Evolutionary conservation across 2,113 vertebrate genomes (phyloP).

Genomic region (Pterophyllum scalare): DNA sequence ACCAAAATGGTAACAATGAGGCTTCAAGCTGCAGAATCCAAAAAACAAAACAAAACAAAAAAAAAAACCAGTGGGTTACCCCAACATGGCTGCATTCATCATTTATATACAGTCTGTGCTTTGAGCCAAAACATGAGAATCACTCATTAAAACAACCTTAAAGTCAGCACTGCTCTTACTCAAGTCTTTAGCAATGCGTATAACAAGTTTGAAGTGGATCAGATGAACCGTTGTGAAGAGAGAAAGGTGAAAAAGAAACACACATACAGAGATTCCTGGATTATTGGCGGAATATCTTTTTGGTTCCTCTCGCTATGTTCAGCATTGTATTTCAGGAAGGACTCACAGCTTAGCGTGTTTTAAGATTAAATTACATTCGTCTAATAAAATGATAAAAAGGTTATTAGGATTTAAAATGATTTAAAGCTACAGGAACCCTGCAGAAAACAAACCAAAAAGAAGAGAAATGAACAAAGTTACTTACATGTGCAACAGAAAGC

Average conservation of each 20-base stretch:
- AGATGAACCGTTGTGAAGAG: neutral
- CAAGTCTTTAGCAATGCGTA: neutral
- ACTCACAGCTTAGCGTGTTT: neutral
- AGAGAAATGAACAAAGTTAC: neutral
- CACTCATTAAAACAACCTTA: neutral
- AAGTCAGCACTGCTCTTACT: neutral
- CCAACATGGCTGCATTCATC: accelerated
- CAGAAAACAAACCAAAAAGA: neutral
- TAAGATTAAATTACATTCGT: neutral
- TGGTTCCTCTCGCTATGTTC: neutral
- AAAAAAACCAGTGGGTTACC: neutral
- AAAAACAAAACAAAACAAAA: neutral
- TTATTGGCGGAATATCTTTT: neutral
- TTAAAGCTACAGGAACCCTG: neutral
- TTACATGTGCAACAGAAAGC: constrained; percentile 89
- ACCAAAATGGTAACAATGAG: neutral
- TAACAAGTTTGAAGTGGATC: neutral
- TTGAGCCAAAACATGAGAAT: neutral
- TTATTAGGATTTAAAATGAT: neutral
- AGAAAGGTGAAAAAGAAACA: neutral
- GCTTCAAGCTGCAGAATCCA: neutral
- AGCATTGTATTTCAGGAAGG: neutral
- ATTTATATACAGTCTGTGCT: constrained; percentile 3
- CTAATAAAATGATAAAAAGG: neutral
- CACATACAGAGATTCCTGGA: neutral